These are phyloP conservation scores for Brachyhypopomus gauderio DNA, from an alignment of 2,113 vertebrate species.

Conservation along the genomic window DNA sequence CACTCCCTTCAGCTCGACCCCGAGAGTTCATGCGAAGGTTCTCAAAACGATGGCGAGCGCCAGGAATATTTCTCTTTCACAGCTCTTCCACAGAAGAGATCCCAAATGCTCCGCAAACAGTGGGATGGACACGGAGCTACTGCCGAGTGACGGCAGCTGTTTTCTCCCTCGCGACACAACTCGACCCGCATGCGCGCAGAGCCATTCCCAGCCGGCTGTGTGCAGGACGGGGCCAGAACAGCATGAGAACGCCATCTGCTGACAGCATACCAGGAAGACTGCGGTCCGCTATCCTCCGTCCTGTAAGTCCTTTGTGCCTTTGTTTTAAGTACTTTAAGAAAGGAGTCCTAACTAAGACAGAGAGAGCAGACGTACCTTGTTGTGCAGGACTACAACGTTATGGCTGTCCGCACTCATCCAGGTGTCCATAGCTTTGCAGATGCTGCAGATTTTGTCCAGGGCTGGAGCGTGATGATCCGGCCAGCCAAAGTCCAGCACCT, in stretches of 20 bases:
- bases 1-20: not conserved
- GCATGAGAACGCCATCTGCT: slow-evolving; percentile 62
- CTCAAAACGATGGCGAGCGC: slow-evolving; percentile 11
- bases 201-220: not conserved
- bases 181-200: not conserved
- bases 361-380: slow-evolving; percentile 80
- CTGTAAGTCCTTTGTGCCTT: too few relatives aligned
- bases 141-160: not conserved
- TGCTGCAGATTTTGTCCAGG: slow-evolving; percentile 96
- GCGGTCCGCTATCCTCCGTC: too few relatives aligned
- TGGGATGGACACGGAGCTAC: not conserved
- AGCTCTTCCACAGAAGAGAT: slow-evolving; percentile 11
- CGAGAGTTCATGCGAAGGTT: slow-evolving; percentile 27
- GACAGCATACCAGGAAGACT: slow-evolving; percentile 28
- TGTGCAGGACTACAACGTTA: slow-evolving; percentile 95
- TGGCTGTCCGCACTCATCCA: slow-evolving; percentile 88
- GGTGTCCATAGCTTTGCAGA: slow-evolving; percentile 98
- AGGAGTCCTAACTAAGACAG: not conserved
- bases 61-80: slow-evolving; percentile 16
- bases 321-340: too few relatives aligned
- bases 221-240: slow-evolving; percentile 11
- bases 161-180: not conserved
- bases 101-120: slow-evolving; percentile 29
- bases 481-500: slow-evolving; percentile 98
- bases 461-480: slow-evolving; percentile 95